A percentile compares a stretch with the other conserved stretches of the same genome.
Evolutionary conservation across 2,113 vertebrate genomes (phyloP).

Genomic region (Ochotona princeps): DNA sequence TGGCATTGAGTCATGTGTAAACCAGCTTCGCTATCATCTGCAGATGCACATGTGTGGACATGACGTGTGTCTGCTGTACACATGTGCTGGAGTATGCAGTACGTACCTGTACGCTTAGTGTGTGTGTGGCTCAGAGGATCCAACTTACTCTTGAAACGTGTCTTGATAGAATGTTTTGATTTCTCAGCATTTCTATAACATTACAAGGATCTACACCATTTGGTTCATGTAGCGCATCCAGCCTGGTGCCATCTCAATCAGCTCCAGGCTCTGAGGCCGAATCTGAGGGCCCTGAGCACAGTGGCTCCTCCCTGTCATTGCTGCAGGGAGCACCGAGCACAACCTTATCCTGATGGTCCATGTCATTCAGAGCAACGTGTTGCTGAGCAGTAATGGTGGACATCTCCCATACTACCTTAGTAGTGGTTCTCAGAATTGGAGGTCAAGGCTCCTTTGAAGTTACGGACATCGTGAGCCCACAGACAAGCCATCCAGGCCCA

Average conservation of each 20-base stretch:
- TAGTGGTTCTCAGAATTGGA: background rate
- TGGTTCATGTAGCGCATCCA: background rate
- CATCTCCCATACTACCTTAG: background rate
- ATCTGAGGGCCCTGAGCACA: no score
- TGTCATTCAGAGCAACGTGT: background rate
- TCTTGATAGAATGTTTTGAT: background rate
- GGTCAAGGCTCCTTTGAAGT: conserved; percentile 12
- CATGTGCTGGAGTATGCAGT: no score
- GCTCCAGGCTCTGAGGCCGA: no score
- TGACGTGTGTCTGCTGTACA: background rate
- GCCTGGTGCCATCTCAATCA: background rate
- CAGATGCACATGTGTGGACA: background rate
- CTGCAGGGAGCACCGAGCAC: background rate
- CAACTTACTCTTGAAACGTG: background rate
- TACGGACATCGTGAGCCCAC: background rate
- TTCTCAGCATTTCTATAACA: background rate
- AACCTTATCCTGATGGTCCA: background rate
- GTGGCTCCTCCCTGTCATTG: background rate
- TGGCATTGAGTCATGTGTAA: background rate
- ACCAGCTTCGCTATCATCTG: background rate
- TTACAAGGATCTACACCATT: background rate
- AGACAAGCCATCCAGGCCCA: background rate
- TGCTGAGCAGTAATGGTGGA: background rate
- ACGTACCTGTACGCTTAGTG: no score
- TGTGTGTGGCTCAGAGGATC: no score